Evolutionary conservation across 2,113 vertebrate genomes (phyloP).

Genomic region (Nannospalax galili): DNA sequence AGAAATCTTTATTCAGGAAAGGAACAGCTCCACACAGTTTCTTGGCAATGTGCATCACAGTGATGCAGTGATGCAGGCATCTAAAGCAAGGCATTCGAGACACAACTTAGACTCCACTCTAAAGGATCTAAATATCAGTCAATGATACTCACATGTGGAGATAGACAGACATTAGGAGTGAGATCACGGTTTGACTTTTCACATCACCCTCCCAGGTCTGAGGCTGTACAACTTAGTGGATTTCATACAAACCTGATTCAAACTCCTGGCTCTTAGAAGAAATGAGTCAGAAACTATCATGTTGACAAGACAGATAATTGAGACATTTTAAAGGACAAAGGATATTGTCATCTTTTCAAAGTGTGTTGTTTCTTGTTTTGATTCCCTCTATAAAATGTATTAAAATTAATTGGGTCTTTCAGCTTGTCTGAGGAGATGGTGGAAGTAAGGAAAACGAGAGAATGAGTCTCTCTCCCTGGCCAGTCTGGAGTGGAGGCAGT

Average conservation of each 20-base stretch:
- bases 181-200: background rate
- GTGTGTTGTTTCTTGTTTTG: background rate
- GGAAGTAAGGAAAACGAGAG: background rate
- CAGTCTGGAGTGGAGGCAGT: background rate
- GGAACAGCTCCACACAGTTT: background rate
- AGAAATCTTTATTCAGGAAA: slow-evolving; percentile 13
- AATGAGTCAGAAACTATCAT: background rate
- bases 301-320: background rate
- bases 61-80: background rate
- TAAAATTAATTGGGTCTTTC: background rate
- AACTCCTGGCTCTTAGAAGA: background rate
- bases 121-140: background rate
- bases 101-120: background rate
- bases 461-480: background rate
- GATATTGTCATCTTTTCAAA: background rate
- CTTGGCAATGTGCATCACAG: background rate
- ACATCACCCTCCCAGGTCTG: background rate
- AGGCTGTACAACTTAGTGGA: background rate
- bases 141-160: background rate
- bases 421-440: background rate
- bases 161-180: background rate
- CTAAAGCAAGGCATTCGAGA: background rate
- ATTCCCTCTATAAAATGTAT: background rate
- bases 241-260: background rate
- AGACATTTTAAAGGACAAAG: background rate